phyloP scores from a whole-genome alignment of 2,888 invertebrate genomes.

The Tolmerus cingulatus region DNA sequence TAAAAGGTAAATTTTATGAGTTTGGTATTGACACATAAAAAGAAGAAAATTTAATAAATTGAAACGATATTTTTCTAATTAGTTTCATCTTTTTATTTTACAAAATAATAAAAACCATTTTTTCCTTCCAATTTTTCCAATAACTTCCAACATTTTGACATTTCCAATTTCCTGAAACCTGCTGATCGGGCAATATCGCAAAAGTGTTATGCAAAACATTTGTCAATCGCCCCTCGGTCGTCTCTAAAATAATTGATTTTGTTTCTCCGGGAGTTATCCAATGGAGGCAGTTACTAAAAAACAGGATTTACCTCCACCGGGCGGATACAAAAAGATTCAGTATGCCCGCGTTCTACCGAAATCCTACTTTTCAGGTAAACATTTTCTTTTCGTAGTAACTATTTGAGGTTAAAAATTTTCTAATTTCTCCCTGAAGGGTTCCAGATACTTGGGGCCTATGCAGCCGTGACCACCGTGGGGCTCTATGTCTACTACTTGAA shows the following conservation, averaged over 20 bases:
- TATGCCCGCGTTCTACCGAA: constrained; percentile 77
- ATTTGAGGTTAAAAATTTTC: neutral
- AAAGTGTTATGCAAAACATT: constrained; percentile 25
- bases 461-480: constrained; percentile 68
- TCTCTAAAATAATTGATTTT: neutral
- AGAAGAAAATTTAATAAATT: neutral
- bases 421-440: constrained; percentile 65
- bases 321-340: constrained; percentile 84
- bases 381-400: neutral
- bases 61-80: too few relatives aligned
- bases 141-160: neutral
- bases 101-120: neutral
- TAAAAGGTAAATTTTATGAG: neutral
- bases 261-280: constrained; percentile 44
- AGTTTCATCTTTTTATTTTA: too few relatives aligned
- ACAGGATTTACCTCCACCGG: constrained; percentile 94
- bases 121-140: neutral
- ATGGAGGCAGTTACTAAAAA: constrained; percentile 61
- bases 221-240: neutral
- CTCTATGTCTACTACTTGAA: constrained; percentile 69
- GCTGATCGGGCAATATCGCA: neutral
- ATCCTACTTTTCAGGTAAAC: constrained; percentile 73
- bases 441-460: constrained; percentile 70
- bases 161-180: neutral
- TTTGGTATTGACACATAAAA: neutral